Evolutionary conservation across 2,888 invertebrate genomes (phyloP).

Genomic region (Drosophila austrosaltans): DNA sequence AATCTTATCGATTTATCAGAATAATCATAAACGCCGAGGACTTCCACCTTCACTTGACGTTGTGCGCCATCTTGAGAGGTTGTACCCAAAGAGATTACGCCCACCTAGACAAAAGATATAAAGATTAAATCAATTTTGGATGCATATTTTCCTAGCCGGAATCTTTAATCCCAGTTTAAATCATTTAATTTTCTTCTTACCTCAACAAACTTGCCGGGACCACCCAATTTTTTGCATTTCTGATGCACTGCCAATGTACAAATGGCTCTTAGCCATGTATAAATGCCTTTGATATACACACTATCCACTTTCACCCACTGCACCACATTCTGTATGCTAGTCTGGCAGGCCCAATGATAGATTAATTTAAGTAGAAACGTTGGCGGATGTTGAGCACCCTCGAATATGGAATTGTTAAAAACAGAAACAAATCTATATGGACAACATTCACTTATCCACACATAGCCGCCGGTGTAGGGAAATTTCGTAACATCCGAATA

Average conservation of each 20-base stretch:
- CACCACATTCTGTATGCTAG: conserved; percentile 93
- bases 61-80: conserved; percentile 91
- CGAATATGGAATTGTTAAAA: conserved; percentile 93
- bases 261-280: conserved; percentile 89
- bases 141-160: too few species aligned
- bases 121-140: too few species aligned
- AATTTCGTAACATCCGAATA: conserved; percentile 93
- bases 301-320: conserved; percentile 94
- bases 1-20: conserved; percentile 89
- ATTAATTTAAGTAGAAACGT: conserved; percentile 92
- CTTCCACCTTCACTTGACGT: conserved; percentile 94
- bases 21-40: conserved; percentile 92
- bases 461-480: conserved; percentile 94
- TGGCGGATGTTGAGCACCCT: conserved; percentile 93
- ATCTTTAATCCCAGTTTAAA: neutral
- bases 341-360: conserved; percentile 96
- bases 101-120: conserved; percentile 83
- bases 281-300: conserved; percentile 87
- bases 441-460: conserved; percentile 95
- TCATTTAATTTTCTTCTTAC: conserved; percentile 41
- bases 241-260: conserved; percentile 92
- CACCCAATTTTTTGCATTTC: conserved; percentile 90
- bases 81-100: conserved; percentile 94
- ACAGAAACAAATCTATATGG: conserved; percentile 93
- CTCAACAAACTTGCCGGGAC: conserved; percentile 88